A percentile compares a stretch with the other conserved stretches of the same genome.
Conservation (phyloP, 2,113 vertebrate genomes). For the Ptilonorhynchus violaceus region DNA sequence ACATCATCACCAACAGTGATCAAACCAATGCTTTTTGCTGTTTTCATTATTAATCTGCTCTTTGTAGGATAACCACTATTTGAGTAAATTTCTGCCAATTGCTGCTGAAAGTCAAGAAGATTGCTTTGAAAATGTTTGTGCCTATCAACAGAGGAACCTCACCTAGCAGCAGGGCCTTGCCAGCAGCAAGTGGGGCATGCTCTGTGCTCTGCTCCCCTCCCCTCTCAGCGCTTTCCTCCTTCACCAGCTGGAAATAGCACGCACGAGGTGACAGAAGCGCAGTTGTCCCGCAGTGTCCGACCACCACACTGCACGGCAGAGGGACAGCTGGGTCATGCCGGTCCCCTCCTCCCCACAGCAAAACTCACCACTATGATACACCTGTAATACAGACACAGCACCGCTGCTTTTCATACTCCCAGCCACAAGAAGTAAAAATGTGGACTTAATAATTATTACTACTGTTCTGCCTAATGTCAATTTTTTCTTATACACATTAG, state of each 20-base stretch:
- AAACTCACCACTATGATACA: accelerated
- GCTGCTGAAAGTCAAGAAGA: background rate
- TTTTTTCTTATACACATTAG: background rate
- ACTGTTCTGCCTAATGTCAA: background rate
- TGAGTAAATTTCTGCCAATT: background rate
- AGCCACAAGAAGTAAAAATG: background rate
- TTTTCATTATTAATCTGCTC: background rate
- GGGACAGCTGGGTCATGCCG: background rate
- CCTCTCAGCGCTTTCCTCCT: background rate
- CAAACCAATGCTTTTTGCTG: background rate
- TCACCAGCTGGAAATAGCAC: accelerated
- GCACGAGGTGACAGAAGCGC: accelerated
- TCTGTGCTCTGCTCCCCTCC: background rate
- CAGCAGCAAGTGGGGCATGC: background rate
- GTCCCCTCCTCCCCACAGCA: background rate
- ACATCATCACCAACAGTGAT: background rate
- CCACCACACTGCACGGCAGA: background rate
- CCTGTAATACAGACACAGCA: background rate
- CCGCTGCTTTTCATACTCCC: background rate
- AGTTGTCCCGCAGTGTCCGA: background rate
- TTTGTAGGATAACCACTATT: background rate
- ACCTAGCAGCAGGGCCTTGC: accelerated
- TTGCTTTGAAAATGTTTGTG: background rate
- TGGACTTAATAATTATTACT: background rate
- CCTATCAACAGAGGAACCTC: background rate